These are phyloP conservation scores for Cosmopolites sordidus DNA, from an alignment of 2,888 invertebrate species.

Conservation along the genomic window DNA sequence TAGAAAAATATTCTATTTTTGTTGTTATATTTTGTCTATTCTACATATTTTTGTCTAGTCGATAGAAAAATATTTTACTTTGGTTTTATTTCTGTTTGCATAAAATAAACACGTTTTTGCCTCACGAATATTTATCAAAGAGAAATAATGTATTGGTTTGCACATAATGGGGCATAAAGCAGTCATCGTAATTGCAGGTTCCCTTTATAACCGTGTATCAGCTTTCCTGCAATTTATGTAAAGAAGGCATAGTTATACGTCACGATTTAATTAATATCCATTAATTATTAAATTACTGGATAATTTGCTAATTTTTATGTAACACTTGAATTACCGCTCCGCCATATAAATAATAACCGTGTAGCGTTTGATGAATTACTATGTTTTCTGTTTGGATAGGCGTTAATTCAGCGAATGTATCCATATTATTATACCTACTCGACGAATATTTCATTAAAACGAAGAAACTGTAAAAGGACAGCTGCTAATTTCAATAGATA, in stretches of 20 bases:
- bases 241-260: constrained; percentile 11
- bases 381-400: no score
- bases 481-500: no score
- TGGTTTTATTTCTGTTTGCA: not conserved
- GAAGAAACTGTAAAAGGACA: no score
- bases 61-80: no score
- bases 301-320: constrained; percentile 13
- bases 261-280: constrained; percentile 18
- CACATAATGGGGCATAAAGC: constrained; percentile 16
- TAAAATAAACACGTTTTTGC: not conserved
- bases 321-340: constrained; percentile 3
- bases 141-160: constrained; percentile 10
- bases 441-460: no score
- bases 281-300: constrained; percentile 17
- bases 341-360: not conserved
- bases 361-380: no score
- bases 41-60: no score
- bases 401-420: no score
- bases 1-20: no score
- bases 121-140: not conserved
- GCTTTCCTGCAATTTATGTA: constrained; percentile 17
- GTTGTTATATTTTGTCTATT: no score
- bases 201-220: constrained; percentile 13
- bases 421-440: no score
- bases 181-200: constrained; percentile 17